phyloP scores from a whole-genome alignment of 2,888 invertebrate genomes.

The Hermaeophaga mercurialis region DNA sequence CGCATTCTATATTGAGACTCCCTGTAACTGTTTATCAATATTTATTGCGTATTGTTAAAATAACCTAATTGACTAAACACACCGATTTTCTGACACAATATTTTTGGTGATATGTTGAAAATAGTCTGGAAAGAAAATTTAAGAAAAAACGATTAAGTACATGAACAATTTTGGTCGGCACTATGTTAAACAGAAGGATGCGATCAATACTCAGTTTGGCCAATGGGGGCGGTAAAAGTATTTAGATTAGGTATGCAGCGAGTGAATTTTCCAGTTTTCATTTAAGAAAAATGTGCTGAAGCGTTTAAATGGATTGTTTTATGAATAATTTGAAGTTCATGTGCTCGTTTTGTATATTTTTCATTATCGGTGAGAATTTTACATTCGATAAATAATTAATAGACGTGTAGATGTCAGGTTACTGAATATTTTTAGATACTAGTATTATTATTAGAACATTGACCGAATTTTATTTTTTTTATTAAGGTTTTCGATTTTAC shows the following conservation, averaged over 20 bases:
- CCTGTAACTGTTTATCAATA: neutral
- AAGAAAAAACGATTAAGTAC: neutral
- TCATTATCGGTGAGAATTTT: neutral
- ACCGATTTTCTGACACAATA: too few species aligned
- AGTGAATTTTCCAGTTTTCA: constrained; percentile 6
- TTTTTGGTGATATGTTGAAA: too few species aligned
- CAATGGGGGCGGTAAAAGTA: constrained; percentile 41
- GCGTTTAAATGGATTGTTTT: neutral
- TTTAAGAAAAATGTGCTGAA: neutral
- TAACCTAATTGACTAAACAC: too few species aligned
- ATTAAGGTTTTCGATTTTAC: too few species aligned
- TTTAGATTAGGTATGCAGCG: constrained; percentile 24
- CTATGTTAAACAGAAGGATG: constrained; percentile 3
- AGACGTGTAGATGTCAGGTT: too few species aligned
- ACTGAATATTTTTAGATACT: too few species aligned
- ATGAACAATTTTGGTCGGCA: constrained; percentile 3
- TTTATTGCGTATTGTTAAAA: neutral
- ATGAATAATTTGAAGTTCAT: constrained; percentile 7
- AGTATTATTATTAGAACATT: too few species aligned
- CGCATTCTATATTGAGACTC: neutral
- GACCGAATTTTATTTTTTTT: too few species aligned
- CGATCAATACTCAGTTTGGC: constrained; percentile 44
- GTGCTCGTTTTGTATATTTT: constrained; percentile 1
- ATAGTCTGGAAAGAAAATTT: too few species aligned
- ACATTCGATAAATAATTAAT: too few species aligned